phyloP scores from a whole-genome alignment of 2,797 vertebrate genomes.

The Lemur catta region DNA sequence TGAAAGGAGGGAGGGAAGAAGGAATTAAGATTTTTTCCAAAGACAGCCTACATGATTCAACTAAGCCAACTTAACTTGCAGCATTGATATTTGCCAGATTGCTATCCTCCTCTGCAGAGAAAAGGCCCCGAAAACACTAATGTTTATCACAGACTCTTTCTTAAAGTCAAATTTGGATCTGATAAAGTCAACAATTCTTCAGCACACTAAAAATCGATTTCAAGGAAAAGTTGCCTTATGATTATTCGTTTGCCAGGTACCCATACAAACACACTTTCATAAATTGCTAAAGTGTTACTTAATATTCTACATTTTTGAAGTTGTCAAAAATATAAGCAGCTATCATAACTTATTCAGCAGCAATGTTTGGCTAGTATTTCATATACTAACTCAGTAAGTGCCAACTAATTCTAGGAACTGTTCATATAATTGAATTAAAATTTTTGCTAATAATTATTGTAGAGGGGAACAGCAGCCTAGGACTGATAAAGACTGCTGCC shows the following conservation, averaged over 20 bases:
- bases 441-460: conserved; percentile 57
- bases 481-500: background rate
- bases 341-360: conserved; percentile 68
- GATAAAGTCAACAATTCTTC: conserved; percentile 7
- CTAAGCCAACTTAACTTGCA: conserved; percentile 39
- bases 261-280: conserved; percentile 57
- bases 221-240: background rate
- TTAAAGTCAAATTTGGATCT: conserved; percentile 33
- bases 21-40: conserved; percentile 40
- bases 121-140: background rate
- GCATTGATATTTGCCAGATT: background rate
- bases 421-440: conserved; percentile 76
- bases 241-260: conserved; percentile 37
- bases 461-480: conserved; percentile 19
- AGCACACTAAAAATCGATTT: background rate
- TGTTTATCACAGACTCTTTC: conserved; percentile 24
- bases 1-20: background rate
- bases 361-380: conserved; percentile 69
- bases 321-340: conserved; percentile 72
- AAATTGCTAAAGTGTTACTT: conserved; percentile 63
- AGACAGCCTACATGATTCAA: background rate
- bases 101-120: background rate
- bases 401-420: conserved; percentile 55
- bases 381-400: conserved; percentile 64
- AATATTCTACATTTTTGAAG: conserved; percentile 49